Evolutionary conservation across 2,888 invertebrate species (phyloP).

Genomic region (Ectropis crepuscularia): DNA sequence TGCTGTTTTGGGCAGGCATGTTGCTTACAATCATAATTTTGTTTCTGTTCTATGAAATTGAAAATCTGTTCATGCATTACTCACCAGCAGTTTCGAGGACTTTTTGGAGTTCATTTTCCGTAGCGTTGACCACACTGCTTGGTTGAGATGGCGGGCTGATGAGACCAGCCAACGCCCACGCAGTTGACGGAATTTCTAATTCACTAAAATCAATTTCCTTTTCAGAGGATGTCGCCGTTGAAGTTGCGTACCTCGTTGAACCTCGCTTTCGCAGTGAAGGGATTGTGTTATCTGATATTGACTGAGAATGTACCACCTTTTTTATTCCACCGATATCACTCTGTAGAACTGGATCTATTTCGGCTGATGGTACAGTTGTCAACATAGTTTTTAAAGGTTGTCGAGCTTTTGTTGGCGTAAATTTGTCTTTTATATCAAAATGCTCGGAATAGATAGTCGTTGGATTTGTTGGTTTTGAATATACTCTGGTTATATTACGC

Average conservation of each 20-base stretch:
- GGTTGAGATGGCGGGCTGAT: slow-evolving; percentile 68
- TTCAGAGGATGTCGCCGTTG: slow-evolving; percentile 62
- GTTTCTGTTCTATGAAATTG: background rate
- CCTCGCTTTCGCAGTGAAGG: slow-evolving; percentile 80
- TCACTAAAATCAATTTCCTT: slow-evolving; percentile 59
- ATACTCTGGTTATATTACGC: slow-evolving; percentile 62
- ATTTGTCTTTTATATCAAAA: slow-evolving; percentile 70
- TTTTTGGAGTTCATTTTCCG: slow-evolving; percentile 78
- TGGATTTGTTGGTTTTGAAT: slow-evolving; percentile 57
- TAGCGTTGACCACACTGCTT: slow-evolving; percentile 53
- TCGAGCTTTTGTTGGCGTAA: slow-evolving; percentile 54
- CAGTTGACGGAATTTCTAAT: slow-evolving; percentile 78
- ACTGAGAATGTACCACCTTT: slow-evolving; percentile 72
- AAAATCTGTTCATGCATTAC: slow-evolving; percentile 32
- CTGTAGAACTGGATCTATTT: slow-evolving; percentile 79
- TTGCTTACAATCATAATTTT: no score
- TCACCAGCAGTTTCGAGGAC: slow-evolving; percentile 72
- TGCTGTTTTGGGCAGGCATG: no score
- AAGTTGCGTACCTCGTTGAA: slow-evolving; percentile 71
- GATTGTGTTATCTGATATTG: slow-evolving; percentile 77
- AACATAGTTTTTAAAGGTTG: slow-evolving; percentile 58
- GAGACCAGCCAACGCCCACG: slow-evolving; percentile 81
- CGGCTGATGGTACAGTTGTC: slow-evolving; percentile 76
- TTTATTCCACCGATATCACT: slow-evolving; percentile 69
- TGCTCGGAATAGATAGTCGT: slow-evolving; percentile 76